A percentile compares a stretch with the other conserved stretches of the same genome.
phyloP scores from a whole-genome alignment of 2,797 vertebrate genomes.

The Pogoniulus pusillus region DNA sequence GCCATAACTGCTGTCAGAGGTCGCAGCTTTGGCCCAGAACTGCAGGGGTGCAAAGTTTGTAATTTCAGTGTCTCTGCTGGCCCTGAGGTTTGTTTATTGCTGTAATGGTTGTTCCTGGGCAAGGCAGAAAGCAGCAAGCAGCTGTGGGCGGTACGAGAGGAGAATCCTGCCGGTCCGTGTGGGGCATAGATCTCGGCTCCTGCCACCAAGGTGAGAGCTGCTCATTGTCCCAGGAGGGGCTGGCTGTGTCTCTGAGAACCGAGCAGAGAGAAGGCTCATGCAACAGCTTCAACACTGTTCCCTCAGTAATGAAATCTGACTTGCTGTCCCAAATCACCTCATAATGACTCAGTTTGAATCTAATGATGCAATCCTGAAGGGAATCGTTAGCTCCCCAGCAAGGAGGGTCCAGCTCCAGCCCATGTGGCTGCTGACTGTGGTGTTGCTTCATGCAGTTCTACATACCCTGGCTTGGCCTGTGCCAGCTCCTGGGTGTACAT shows the following conservation, averaged over 20 bases:
- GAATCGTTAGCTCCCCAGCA: conserved; percentile 59
- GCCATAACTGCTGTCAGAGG: not conserved
- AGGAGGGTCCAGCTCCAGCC: conserved; percentile 47
- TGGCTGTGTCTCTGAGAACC: not conserved
- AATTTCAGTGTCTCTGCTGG: not conserved
- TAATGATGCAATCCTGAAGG: conserved; percentile 69
- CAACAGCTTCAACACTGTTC: not conserved
- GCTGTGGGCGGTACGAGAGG: not conserved
- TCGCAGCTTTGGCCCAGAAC: not conserved
- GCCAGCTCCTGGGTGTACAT: conserved; percentile 43
- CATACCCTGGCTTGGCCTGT: accelerated
- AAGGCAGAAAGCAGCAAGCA: not conserved
- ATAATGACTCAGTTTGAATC: conserved; percentile 69
- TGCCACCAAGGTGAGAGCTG: not conserved
- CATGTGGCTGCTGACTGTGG: not conserved
- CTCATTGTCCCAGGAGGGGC: accelerated
- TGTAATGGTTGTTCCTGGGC: not conserved
- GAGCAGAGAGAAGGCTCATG: not conserved
- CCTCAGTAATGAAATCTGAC: conserved; percentile 48
- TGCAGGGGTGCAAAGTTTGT: accelerated
- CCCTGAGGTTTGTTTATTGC: not conserved
- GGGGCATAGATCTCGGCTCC: not conserved
- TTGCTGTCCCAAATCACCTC: conserved; percentile 62
- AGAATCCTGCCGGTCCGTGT: not conserved
- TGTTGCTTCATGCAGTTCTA: not conserved